Conservation (phyloP, 2,888 invertebrate species). For the Zootermopsis nevadensis region DNA sequence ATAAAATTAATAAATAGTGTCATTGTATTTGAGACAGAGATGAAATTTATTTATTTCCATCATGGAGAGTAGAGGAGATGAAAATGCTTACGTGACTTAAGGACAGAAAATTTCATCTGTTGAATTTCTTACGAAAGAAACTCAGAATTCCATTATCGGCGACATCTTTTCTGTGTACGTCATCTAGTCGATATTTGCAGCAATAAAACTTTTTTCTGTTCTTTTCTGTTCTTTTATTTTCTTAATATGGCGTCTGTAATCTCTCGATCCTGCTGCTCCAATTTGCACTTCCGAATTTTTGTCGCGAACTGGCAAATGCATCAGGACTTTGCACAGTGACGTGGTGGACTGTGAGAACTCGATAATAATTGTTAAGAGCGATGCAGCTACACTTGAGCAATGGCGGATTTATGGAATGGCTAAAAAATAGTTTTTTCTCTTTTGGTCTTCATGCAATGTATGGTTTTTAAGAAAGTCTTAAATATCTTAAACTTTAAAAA, state of each 20-base stretch:
- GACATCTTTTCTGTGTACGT: neutral
- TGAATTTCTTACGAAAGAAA: slow-evolving; percentile 10
- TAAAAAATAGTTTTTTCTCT: too few species aligned
- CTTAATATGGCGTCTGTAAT: too few species aligned
- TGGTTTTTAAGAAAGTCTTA: too few species aligned
- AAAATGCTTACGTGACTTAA: too few species aligned
- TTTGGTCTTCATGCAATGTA: too few species aligned
- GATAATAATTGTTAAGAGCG: slow-evolving; percentile 24
- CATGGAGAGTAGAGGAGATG: too few species aligned
- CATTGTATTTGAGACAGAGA: neutral
- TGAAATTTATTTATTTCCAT: too few species aligned
- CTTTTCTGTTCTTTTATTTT: too few species aligned
- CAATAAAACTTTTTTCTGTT: neutral
- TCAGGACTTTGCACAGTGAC: neutral
- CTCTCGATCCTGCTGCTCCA: too few species aligned
- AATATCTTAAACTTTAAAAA: too few species aligned
- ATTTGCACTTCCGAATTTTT: slow-evolving; percentile 5
- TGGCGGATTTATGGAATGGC: neutral
- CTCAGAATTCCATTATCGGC: neutral
- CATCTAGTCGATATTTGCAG: neutral
- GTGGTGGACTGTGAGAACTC: neutral
- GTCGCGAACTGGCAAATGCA: slow-evolving; percentile 4
- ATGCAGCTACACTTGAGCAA: neutral
- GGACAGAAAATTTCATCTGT: neutral
- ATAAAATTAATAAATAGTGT: neutral